These are phyloP conservation scores for Bradypus variegatus DNA, from an alignment of 2,797 vertebrate species.

Conservation along the genomic window DNA sequence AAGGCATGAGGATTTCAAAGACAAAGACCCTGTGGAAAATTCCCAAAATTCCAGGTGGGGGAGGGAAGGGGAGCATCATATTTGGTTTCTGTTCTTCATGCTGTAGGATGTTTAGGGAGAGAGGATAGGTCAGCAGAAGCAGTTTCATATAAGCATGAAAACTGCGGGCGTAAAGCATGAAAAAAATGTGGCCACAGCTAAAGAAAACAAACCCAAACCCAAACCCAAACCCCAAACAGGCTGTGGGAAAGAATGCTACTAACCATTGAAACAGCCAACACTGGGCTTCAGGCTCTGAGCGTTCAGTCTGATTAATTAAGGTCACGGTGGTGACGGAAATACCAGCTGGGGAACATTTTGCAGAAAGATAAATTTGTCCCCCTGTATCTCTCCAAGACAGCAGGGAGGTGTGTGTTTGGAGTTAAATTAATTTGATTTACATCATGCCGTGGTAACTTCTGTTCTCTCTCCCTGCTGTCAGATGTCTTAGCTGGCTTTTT, in stretches of 20 bases:
- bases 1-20: slow-evolving; percentile 12
- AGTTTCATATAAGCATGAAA: neutral
- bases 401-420: slow-evolving; percentile 55
- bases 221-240: neutral
- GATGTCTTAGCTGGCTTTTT: slow-evolving; percentile 39
- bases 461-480: slow-evolving; percentile 60
- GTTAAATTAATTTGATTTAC: slow-evolving; percentile 65
- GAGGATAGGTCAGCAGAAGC: neutral
- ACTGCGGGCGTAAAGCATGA: neutral
- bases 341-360: slow-evolving; percentile 56
- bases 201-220: neutral
- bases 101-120: neutral
- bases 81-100: neutral
- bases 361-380: slow-evolving; percentile 59
- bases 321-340: slow-evolving; percentile 55
- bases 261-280: neutral
- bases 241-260: slow-evolving; percentile 16
- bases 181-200: neutral
- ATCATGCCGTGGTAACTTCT: slow-evolving; percentile 60
- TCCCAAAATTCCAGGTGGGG: neutral
- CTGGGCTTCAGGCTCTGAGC: slow-evolving; percentile 34
- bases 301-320: slow-evolving; percentile 52
- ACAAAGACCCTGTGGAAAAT: slow-evolving; percentile 2
- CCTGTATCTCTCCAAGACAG: slow-evolving; percentile 53
- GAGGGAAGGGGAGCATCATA: neutral